Conservation (phyloP, 1,140 invertebrate species). For the Platyscapa corneri region DNA sequence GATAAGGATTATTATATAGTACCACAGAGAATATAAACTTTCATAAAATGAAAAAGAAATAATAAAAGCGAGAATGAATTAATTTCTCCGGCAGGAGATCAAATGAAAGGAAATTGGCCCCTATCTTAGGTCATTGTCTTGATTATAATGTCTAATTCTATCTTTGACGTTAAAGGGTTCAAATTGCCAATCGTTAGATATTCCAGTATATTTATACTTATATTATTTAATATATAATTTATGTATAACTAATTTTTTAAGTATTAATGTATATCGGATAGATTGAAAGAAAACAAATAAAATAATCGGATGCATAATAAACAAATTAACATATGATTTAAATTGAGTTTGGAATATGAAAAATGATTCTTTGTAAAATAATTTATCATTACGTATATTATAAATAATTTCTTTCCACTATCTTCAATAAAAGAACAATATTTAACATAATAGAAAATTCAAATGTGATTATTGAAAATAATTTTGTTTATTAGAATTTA, state of each 20-base stretch:
- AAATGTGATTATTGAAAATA: no score
- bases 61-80: slow-evolving; percentile 45
- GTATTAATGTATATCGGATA: no score
- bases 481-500: background rate
- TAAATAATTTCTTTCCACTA: no score
- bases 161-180: slow-evolving; percentile 27
- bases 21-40: slow-evolving; percentile 30
- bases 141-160: slow-evolving; percentile 33
- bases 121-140: slow-evolving; percentile 49
- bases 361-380: no score
- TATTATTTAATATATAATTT: background rate
- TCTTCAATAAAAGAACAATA: no score
- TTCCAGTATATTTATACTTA: background rate
- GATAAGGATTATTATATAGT: slow-evolving; percentile 46
- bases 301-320: no score
- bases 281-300: no score
- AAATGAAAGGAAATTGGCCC: slow-evolving; percentile 48
- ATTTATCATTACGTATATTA: no score
- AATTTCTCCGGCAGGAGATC: slow-evolving; percentile 30
- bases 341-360: no score
- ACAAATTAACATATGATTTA: no score
- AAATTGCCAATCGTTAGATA: slow-evolving; percentile 20
- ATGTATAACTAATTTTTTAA: background rate
- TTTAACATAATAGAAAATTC: no score
- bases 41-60: slow-evolving; percentile 45